Evolutionary conservation across 1,140 invertebrate genomes (phyloP).

Genomic region (Bicyclus anynana): DNA sequence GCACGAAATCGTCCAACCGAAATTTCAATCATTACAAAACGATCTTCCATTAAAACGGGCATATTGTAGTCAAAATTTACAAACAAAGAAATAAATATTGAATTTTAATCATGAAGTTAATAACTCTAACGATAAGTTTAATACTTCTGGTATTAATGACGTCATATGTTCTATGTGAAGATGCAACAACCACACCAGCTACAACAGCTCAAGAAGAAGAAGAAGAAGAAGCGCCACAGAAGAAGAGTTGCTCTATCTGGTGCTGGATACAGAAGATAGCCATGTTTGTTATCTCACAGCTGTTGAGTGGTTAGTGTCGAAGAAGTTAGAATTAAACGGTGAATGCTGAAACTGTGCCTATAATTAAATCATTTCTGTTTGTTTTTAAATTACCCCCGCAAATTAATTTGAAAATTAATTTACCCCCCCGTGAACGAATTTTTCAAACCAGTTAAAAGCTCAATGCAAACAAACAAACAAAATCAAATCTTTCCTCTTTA

Average conservation of each 20-base stretch:
- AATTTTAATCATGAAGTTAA: constrained; percentile 18
- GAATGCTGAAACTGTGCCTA: background rate
- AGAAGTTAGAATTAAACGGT: background rate
- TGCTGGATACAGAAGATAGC: constrained; percentile 76
- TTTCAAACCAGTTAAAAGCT: too few relatives aligned
- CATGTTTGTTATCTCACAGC: constrained; percentile 71
- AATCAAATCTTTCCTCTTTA: too few relatives aligned
- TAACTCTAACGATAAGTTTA: constrained; percentile 17
- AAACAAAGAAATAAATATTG: background rate
- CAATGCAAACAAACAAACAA: too few relatives aligned
- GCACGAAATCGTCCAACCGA: background rate
- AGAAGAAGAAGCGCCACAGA: constrained; percentile 59
- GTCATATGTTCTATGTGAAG: constrained; percentile 43
- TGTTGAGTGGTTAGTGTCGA: constrained; percentile 43
- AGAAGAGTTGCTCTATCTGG: constrained; percentile 71
- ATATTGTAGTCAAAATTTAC: background rate
- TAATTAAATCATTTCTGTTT: background rate
- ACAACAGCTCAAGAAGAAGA: constrained; percentile 52
- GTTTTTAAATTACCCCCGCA: too few relatives aligned
- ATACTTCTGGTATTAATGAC: constrained; percentile 32
- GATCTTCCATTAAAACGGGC: background rate
- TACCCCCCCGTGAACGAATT: too few relatives aligned
- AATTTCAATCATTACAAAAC: background rate
- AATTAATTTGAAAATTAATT: too few relatives aligned
- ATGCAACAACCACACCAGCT: constrained; percentile 33